Evolutionary conservation across 2,888 invertebrate species (phyloP), one percentile per base, ranked within the genome.

Genomic region (Rotaria sp.): DNA sequence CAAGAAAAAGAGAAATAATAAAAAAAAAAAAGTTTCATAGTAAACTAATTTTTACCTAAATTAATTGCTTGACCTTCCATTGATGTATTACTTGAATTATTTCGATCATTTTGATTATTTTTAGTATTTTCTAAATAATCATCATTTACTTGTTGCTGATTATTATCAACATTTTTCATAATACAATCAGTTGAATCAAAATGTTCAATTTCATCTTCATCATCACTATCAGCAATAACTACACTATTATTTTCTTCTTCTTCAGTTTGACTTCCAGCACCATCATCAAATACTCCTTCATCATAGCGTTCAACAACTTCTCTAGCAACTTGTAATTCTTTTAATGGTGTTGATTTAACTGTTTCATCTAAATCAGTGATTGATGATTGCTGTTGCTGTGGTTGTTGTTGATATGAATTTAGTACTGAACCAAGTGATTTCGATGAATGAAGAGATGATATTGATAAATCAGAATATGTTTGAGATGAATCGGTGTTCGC

Each of bases 171-270:
- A 18, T 30, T 15, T 35, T 15, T 35, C 15, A 18, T 35, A 35
- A 35, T 67, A 67, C 4, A 35, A 35, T 67, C 67, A 15, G 18
- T 80, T 26, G 45, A 26, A 45, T 80, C 80, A 21, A 80, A 41
- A 80, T 80, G 80, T 45, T 45, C 80, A 3, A 45, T 35, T 80
- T 80, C 80, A 80, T 45, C 45, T 41, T 80, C 80, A 80, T 80
- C 45, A 80, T 80, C 80, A n/a, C 45, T 45, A 45, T 45, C 45
- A 41, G 24, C 80, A 45, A 45, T 80, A 45, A n/a, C 45, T 5
- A n/a, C 45, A 45, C n/a, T 45, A 45, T 74, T 74, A 38, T 74
- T 74, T 74, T 74, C 74, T 11, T 80, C 45, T 45, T 74, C 74
- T 38, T 45, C 41, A 26, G 35, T 35, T 67, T 67, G 35, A 67